Evolutionary conservation across 2,888 invertebrate genomes (phyloP), one percentile per base, ranked within the genome.

Genomic region (Pinctada fucata): DNA sequence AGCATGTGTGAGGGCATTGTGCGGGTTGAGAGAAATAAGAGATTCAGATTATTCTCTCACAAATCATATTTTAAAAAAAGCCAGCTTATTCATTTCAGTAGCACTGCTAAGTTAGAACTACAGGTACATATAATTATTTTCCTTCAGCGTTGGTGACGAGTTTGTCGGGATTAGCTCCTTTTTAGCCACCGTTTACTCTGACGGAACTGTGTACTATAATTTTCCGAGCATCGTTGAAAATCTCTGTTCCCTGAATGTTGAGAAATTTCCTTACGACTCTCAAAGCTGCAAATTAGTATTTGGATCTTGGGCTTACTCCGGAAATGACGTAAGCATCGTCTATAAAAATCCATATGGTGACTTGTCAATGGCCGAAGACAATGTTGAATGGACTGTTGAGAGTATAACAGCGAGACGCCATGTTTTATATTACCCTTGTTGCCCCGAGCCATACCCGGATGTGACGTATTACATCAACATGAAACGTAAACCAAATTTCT

Each of bases 241-340:
- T 65, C 64, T 83, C 31, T 85, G 85, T 75, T 82, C 79, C 51
- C 80, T 85, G 3, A 83, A 85, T 69, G 85, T 85, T 2, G 79
- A 81, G 6, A 82, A 80, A 51, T 85, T 85, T 69, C 85, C 85
- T 2, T 85, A 83, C 58, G 85, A 85, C 47, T 73, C 74, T n/a
- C 85, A 85, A 67, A 76, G 72, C 16, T 85, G 85, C 92, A 95
- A 96, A 87, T 97, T 98, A 96, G 97, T 97, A 93, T 97, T 97
- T 87, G 97, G 88, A 6, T 86, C 97, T 16, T 97, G 97, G 97
- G 91, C 91, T 13, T 92, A 92, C 85, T 89, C 91, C 77, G 92
- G 89, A 0, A 45, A 79, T 51, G 84, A 89, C 58, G 83, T 88
- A 48, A 83, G 84, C 65, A 45, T 78, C 6, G 51, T 52, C 6